Percentiles rank a stretch among this genome's conserved stretches.
These are phyloP conservation scores for Muscidifurax raptorellus DNA, from an alignment of 1,140 invertebrate genomes.

Conservation along the genomic window DNA sequence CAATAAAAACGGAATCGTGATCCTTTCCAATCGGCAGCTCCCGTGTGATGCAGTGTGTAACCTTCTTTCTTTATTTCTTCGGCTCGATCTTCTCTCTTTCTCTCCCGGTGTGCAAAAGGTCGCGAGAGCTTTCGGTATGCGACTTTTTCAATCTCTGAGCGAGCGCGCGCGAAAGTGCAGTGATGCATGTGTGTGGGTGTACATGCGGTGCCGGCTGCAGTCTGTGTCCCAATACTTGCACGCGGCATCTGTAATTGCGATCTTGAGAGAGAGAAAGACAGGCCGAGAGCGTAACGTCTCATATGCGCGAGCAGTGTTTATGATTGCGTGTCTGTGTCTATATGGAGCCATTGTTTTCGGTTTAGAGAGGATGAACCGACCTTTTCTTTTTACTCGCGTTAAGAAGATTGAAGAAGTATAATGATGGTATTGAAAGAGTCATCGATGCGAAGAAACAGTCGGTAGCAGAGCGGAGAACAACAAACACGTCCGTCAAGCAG, in stretches of 20 bases:
- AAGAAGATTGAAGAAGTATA: no score
- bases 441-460: no score
- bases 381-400: background rate
- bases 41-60: slow-evolving; percentile 44
- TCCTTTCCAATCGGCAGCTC: slow-evolving; percentile 62
- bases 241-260: slow-evolving; percentile 44
- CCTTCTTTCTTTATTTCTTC: slow-evolving; percentile 49
- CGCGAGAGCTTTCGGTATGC: slow-evolving; percentile 2
- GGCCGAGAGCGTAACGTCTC: background rate
- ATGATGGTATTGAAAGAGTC: no score
- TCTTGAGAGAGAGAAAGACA: background rate
- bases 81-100: slow-evolving; percentile 47
- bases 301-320: background rate
- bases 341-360: background rate
- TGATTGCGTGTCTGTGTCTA: background rate
- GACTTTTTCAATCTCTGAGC: background rate
- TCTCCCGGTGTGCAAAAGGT: slow-evolving; percentile 39
- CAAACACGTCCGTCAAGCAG: background rate
- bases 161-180: background rate
- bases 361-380: background rate
- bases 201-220: background rate
- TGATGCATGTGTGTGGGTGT: background rate
- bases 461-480: background rate
- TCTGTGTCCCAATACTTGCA: background rate
- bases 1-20: slow-evolving; percentile 68